phyloP scores from a whole-genome alignment of 2,888 invertebrate genomes.

The Caenorhabditis macrosperma region DNA sequence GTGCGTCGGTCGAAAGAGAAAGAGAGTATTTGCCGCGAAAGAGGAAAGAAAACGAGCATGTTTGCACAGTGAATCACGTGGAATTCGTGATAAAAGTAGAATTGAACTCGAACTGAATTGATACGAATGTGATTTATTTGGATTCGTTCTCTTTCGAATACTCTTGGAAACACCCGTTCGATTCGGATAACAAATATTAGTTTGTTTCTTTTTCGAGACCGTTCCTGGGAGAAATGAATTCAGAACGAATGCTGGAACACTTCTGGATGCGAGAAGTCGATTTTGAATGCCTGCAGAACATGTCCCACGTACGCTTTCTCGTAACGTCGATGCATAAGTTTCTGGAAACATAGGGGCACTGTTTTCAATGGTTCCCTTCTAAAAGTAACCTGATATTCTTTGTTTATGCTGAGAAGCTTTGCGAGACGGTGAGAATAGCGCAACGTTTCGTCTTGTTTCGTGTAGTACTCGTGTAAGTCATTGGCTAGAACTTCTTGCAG shows the following conservation, averaged over 20 bases:
- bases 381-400: background rate
- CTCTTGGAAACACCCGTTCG: too few relatives aligned
- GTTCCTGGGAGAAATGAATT: too few relatives aligned
- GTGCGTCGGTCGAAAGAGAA: too few relatives aligned
- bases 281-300: background rate
- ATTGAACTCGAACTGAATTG: background rate
- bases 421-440: background rate
- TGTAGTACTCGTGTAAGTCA: background rate
- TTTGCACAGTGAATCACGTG: background rate
- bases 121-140: too few relatives aligned
- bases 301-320: background rate
- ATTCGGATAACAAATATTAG: too few relatives aligned
- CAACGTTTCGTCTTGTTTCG: background rate
- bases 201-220: too few relatives aligned
- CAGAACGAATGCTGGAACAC: conserved; percentile 21
- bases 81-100: background rate
- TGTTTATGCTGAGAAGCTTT: background rate
- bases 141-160: too few relatives aligned
- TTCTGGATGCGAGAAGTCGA: conserved; percentile 20
- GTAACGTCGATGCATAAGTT: background rate
- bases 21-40: background rate
- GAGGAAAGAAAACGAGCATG: background rate
- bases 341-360: background rate
- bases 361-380: background rate
- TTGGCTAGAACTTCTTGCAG: background rate